A percentile compares a stretch with the other conserved stretches of the same genome.
phyloP scores from a whole-genome alignment of 2,113 vertebrate species.

The Cavia porcellus region DNA sequence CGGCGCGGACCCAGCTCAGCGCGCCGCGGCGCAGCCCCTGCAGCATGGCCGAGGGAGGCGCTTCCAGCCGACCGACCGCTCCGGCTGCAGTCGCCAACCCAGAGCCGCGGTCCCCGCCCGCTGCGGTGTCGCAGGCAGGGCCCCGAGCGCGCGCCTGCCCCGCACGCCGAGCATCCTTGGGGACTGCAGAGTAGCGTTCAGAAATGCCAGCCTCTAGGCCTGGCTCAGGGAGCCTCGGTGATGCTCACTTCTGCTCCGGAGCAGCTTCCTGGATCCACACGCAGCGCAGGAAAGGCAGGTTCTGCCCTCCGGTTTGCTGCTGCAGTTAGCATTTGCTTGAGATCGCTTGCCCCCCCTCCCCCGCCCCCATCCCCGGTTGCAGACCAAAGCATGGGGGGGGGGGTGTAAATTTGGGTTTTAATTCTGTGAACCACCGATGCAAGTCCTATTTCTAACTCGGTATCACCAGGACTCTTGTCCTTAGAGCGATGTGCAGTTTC shows the following conservation, averaged over 20 bases:
- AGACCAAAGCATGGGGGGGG: neutral
- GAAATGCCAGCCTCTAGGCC: neutral
- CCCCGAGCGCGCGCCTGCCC: neutral
- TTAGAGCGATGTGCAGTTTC: neutral
- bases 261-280: neutral
- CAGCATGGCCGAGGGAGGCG: conserved; percentile 23
- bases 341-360: neutral
- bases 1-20: neutral
- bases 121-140: neutral
- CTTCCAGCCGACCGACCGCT: neutral
- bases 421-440: neutral
- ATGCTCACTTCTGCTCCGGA: neutral
- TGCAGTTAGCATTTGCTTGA: no score
- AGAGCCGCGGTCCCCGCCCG: neutral
- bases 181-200: neutral
- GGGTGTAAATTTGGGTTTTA: neutral
- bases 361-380: neutral
- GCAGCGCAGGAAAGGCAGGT: neutral
- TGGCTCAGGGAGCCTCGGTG: neutral
- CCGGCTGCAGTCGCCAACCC: neutral
- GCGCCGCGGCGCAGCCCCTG: neutral
- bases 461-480: neutral
- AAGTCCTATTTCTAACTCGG: neutral
- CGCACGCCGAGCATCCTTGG: neutral
- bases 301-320: neutral